These are phyloP conservation scores for Dasypolia templi DNA, from an alignment of 2,888 invertebrate genomes.

Conservation along the genomic window DNA sequence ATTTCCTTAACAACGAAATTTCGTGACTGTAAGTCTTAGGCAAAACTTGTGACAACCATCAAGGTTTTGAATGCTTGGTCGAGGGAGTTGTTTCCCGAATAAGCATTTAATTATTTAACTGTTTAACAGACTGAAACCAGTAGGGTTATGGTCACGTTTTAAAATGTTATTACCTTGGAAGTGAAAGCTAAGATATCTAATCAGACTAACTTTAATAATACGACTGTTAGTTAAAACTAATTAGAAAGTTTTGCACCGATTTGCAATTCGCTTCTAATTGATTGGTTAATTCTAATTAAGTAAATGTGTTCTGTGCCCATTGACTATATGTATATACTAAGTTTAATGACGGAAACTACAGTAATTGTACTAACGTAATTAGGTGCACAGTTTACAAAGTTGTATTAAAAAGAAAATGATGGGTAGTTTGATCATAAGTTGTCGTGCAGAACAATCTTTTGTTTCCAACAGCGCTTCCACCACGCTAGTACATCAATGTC, in stretches of 20 bases:
- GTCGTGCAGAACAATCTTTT: conserved; percentile 33
- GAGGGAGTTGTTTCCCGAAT: not conserved
- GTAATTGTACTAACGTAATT: conserved; percentile 1
- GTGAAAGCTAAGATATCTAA: conserved; percentile 32
- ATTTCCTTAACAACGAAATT: not conserved
- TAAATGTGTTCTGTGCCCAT: conserved; percentile 14
- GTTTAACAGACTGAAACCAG: not conserved
- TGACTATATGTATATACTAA: not conserved
- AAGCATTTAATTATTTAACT: not conserved
- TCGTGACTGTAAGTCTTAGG: not conserved
- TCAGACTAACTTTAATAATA: conserved; percentile 22
- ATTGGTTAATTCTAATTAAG: conserved; percentile 40
- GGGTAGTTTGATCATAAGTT: not conserved
- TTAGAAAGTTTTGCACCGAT: conserved; percentile 49
- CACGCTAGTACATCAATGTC: conserved; percentile 36
- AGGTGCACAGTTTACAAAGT: not conserved
- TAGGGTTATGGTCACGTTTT: conserved; percentile 33
- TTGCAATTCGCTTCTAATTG: conserved; percentile 26
- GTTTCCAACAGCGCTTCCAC: conserved; percentile 5
- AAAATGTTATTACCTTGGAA: conserved; percentile 6
- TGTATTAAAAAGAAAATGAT: not conserved
- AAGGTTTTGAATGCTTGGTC: not conserved
- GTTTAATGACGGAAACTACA: not conserved
- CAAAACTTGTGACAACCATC: not conserved
- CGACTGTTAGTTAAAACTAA: conserved; percentile 40